Conservation (phyloP, 53 echinoderm and acorn worm species). For the Apostichopus leukothele region DNA sequence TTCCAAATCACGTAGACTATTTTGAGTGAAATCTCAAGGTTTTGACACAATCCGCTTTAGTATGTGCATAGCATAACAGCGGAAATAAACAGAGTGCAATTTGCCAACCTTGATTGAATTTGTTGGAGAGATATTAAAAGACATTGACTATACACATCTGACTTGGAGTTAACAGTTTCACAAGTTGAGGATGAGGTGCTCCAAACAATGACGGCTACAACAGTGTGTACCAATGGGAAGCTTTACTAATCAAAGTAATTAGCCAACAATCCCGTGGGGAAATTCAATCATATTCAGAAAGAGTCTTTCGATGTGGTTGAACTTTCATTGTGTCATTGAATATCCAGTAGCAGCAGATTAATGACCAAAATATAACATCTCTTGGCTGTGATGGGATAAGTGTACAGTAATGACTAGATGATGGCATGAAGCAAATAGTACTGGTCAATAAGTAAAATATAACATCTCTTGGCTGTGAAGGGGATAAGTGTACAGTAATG, state of each 20-base stretch:
- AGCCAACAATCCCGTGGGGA: conserved; percentile 5
- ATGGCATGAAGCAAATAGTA: too few relatives aligned
- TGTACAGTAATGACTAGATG: too few relatives aligned
- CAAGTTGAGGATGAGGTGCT: background rate
- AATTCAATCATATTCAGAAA: conserved; percentile 21
- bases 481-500: too few relatives aligned
- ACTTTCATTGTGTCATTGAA: too few relatives aligned
- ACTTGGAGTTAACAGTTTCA: background rate
- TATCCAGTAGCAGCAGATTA: too few relatives aligned
- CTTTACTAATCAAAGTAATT: conserved; percentile 33
- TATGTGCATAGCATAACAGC: background rate
- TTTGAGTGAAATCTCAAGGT: background rate
- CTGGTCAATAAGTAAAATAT: too few relatives aligned
- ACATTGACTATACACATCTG: background rate
- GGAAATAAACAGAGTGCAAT: background rate
- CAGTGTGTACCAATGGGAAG: background rate
- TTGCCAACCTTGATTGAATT: background rate
- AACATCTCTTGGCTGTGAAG: too few relatives aligned
- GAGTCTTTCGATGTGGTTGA: too few relatives aligned
- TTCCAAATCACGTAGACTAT: background rate
- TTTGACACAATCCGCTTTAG: background rate
- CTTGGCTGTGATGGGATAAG: too few relatives aligned
- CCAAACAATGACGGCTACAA: background rate
- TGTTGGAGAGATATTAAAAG: background rate
- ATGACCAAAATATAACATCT: too few relatives aligned